phyloP scores from a whole-genome alignment of 2,797 vertebrate species.

The Urophycis tenuis region DNA sequence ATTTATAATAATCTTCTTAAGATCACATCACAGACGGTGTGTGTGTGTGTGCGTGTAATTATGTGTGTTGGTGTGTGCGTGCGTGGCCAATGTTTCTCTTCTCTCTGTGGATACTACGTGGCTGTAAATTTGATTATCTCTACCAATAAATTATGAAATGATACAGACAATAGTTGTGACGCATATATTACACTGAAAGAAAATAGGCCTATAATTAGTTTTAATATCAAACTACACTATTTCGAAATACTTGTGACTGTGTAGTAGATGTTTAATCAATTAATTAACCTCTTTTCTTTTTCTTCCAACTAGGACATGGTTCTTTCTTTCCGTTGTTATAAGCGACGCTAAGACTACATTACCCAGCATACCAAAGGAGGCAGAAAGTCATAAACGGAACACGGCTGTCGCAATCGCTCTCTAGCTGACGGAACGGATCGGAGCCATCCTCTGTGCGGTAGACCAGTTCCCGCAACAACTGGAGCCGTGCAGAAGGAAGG shows the following conservation, averaged over 20 bases:
- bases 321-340: too few species aligned
- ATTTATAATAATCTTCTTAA: constrained; percentile 64
- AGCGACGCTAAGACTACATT: neutral
- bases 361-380: neutral
- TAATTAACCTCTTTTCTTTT: too few species aligned
- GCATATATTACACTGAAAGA: too few species aligned
- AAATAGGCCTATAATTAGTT: too few species aligned
- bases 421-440: neutral
- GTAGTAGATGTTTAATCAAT: too few species aligned
- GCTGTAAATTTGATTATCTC: neutral
- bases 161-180: too few species aligned
- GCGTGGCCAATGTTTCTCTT: neutral
- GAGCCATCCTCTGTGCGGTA: neutral
- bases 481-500: neutral
- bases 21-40: constrained; percentile 8
- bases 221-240: too few species aligned
- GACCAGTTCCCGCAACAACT: neutral
- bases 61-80: constrained; percentile 17
- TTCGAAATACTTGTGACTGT: too few species aligned
- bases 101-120: neutral
- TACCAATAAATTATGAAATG: neutral
- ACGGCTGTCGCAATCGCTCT: neutral
- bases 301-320: too few species aligned
- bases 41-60: constrained; percentile 22
- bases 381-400: too few species aligned